Evolutionary conservation across 2,113 vertebrate genomes (phyloP), one percentile per base, ranked within the genome.

Genomic region (Thermophis baileyi): DNA sequence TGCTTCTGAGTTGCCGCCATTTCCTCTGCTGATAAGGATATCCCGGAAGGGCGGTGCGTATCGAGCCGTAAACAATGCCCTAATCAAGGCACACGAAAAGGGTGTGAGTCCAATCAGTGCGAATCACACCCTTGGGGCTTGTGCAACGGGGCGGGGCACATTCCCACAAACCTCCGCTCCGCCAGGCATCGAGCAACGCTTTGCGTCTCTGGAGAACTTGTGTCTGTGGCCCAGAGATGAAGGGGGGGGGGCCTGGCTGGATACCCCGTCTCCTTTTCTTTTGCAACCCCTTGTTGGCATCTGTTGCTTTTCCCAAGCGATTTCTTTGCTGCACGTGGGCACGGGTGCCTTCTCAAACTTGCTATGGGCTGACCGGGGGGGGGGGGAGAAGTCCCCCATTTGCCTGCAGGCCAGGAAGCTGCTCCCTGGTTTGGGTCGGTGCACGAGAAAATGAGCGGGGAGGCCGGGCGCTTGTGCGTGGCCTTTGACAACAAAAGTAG

Each of bases 151-250:
- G 30, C 4, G 60, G 60, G 63, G 30, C 63, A 69, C 30, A 16
- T n/a, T 16, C 30, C 63, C 63, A 30, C 30, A 14, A 69, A 16
- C 30, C 30, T 16, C 63, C 4, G 1, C 30, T n/a, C 30, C 0
- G 12, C 27, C 30, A n/a, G 0, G 0, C 0, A 14, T 14, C 60
- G 0, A 14, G 60, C 30, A n/a, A 1, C 1, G 10, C 60, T n/a
- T 30, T 30, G 57, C 27, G 1, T 9, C 9, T 30, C 25, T 63
- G 25, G 27, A 30, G 57, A 30, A 30, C 3, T 63, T 30, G 27
- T n/a, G 10, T 30, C 3, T 1, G 4, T 16, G 30, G 12, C 30
- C 3, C 30, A n/a, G 63, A 63, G 60, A n/a, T 14, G 30, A n/a
- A 6, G 1, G 12, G 60, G 1, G 12, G 60, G 60, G 11, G 60